Evolutionary conservation across 2,888 invertebrate species (phyloP).

Genomic region (Parnassius apollo): DNA sequence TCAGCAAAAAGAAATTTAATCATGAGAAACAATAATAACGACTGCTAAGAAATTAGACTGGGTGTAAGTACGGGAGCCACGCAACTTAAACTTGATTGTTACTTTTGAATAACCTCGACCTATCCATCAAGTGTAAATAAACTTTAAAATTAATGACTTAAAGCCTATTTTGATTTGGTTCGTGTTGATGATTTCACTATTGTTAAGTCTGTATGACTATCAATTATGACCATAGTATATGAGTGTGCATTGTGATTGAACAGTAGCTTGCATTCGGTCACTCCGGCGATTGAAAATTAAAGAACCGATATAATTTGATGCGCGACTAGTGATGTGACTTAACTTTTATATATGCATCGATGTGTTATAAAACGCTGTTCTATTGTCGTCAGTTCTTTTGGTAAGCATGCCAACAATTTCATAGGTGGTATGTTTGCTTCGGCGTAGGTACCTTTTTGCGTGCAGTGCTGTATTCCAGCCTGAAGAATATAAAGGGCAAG

Average conservation of each 20-base stretch:
- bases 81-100: slow-evolving; percentile 71
- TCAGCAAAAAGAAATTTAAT: slow-evolving; percentile 79
- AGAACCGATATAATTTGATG: slow-evolving; percentile 78
- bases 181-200: slow-evolving; percentile 66
- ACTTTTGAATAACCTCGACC: slow-evolving; percentile 61
- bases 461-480: no score
- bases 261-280: slow-evolving; percentile 76
- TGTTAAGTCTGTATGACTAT: slow-evolving; percentile 78
- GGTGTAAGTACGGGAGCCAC: slow-evolving; percentile 79
- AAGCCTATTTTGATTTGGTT: slow-evolving; percentile 39
- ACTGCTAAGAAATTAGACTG: slow-evolving; percentile 76
- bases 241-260: slow-evolving; percentile 75
- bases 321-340: slow-evolving; percentile 56
- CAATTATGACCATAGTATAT: slow-evolving; percentile 76
- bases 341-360: not conserved
- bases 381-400: no score
- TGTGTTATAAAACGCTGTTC: no score
- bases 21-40: slow-evolving; percentile 80
- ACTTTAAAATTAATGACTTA: slow-evolving; percentile 40
- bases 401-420: no score
- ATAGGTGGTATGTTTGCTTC: no score
- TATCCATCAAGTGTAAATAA: slow-evolving; percentile 35
- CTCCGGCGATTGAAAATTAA: slow-evolving; percentile 76
- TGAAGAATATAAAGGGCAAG: no score
- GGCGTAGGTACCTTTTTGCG: no score